Base-by-base conservation (phyloP, 2,113 vertebrate species). In the Verasper variegatus region DNA sequence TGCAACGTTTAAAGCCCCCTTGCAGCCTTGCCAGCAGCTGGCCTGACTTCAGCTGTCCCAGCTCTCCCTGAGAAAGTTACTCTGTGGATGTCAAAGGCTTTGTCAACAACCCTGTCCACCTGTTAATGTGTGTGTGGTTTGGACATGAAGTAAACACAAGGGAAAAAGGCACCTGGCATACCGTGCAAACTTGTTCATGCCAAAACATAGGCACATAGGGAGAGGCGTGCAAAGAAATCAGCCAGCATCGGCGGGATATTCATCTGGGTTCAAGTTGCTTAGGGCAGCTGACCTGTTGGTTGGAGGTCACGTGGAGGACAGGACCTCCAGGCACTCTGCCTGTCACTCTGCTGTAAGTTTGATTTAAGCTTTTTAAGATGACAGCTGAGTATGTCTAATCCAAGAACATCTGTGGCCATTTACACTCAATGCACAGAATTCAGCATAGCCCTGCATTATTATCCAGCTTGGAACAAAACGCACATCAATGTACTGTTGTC, bases 291-390 rank as follows among this genome's bases (percentile, higher is more conserved):
- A 76, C 73, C 80, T 76, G 55, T 69, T 55, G 35, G 54, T 51
- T 82, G 45, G 85, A 85, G 88, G 89, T 88, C 66, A 68, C 49
- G 31, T 77, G 74, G 37, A 89, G 86, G 83, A 5, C 73, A 71
- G 47, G 72, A 51, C 23, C 68, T 83, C 73, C 76, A 56, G 52
- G 65, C 20, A 78, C 85, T 80, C 47, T 0, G 15, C 40, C 56
- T 2, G 55, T 45, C 51, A n/a, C 23, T 56, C 1, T 6, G 31
- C 57, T 76, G 14, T n/a, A 66, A 45, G n/a, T 69, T 45, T 51
- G 42, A 62, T 55, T 4, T 67, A 77, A 83, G 62, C 70, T 73
- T 18, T 51, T 87, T 76, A 66, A 79, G 60, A 71, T 67, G 77
- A 42, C 74, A 75, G 78, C 62, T 64, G 15, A 15, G 5, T 6